These are phyloP conservation scores for Microcebus griseorufus DNA, from an alignment of 2,113 vertebrate species.

Conservation along the genomic window DNA sequence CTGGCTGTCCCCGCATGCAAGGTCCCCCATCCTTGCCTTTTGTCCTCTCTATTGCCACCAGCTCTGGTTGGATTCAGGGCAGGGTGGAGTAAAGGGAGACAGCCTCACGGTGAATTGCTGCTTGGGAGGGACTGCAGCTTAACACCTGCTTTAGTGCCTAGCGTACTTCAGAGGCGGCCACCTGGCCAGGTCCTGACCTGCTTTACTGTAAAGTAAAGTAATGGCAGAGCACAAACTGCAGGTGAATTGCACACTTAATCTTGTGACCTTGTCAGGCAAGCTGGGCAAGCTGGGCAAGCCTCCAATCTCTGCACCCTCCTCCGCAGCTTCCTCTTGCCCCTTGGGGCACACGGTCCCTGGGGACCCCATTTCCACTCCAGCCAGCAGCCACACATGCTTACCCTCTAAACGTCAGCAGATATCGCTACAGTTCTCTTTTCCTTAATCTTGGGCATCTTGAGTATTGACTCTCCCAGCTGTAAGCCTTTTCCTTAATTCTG, in stretches of 20 bases:
- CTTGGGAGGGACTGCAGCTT: background rate
- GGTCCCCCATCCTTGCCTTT: background rate
- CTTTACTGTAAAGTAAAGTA: background rate
- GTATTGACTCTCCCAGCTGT: background rate
- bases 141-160: background rate
- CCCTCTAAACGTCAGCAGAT: background rate
- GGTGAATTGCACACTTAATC: background rate
- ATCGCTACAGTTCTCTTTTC: background rate
- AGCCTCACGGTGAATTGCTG: background rate
- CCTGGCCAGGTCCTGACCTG: background rate
- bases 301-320: background rate
- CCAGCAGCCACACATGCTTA: accelerated
- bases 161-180: background rate
- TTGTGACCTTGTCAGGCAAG: background rate
- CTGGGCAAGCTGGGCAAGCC: no score
- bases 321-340: background rate
- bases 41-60: background rate
- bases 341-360: background rate
- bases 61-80: background rate
- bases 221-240: background rate
- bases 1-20: no score
- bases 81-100: background rate
- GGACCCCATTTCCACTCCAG: no score
- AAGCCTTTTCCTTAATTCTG: background rate
- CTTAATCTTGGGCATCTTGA: background rate